Evolutionary conservation across 2,113 vertebrate genomes (phyloP).

Genomic region (Pandion haliaetus): DNA sequence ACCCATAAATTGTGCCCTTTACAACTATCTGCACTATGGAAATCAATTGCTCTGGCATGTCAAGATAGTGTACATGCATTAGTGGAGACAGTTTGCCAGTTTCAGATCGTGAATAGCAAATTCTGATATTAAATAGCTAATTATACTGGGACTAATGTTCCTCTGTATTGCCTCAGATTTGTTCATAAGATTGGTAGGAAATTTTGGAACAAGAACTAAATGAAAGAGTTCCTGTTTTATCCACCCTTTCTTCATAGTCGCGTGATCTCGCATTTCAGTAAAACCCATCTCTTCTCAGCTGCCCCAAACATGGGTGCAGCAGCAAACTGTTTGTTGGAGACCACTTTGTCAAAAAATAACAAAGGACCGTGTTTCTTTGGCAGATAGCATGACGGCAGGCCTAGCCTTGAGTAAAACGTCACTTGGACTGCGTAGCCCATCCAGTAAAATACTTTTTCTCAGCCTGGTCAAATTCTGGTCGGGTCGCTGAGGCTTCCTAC

Average conservation of each 20-base stretch:
- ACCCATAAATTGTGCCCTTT: neutral
- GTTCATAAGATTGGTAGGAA: neutral
- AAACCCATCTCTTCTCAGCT: neutral
- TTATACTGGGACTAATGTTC: neutral
- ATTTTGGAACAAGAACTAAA: neutral
- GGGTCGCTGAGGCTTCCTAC: neutral
- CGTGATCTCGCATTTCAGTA: neutral
- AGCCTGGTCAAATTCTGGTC: neutral
- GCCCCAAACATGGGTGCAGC: fast-evolving
- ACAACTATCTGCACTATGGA: neutral
- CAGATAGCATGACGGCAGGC: neutral
- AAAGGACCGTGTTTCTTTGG: neutral
- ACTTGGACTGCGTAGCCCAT: neutral
- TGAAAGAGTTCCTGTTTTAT: neutral
- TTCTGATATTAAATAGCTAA: neutral
- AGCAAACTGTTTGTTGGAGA: neutral
- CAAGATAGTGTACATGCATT: neutral
- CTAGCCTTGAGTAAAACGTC: neutral
- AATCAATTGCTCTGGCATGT: neutral
- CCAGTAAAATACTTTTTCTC: neutral
- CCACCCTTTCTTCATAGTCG: neutral
- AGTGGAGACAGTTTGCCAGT: neutral
- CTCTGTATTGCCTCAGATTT: neutral
- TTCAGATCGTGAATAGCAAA: neutral
- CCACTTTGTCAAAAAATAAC: neutral